Evolutionary conservation across 2,888 invertebrate species (phyloP).

Genomic region (Cephus rjabovi): DNA sequence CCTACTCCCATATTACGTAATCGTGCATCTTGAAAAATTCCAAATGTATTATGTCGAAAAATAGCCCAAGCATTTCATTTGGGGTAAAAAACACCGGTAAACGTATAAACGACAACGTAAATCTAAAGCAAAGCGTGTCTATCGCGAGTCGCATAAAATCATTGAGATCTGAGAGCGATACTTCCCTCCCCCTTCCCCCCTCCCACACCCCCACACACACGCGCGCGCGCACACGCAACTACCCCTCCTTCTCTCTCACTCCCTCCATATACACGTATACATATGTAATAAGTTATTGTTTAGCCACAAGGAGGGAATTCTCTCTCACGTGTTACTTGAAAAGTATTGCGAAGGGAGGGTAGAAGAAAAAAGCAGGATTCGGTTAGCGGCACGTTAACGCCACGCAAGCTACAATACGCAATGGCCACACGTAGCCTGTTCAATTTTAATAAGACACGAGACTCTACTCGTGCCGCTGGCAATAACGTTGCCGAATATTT

Average conservation of each 20-base stretch:
- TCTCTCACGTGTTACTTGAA: neutral
- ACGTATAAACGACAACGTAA: neutral
- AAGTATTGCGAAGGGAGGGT: neutral
- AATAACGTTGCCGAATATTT: slow-evolving; percentile 45
- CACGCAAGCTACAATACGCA: neutral
- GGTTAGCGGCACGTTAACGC: neutral
- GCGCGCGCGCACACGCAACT: neutral
- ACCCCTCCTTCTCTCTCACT: neutral
- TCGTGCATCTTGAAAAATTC: neutral
- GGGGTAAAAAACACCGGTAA: neutral
- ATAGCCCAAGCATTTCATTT: neutral
- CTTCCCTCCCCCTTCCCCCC: neutral
- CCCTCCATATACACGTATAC: slow-evolving; percentile 16
- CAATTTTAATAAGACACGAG: slow-evolving; percentile 36
- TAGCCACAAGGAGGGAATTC: neutral
- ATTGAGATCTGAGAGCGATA: neutral
- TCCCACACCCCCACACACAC: no score
- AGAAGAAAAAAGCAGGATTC: neutral
- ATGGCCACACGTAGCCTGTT: slow-evolving; percentile 25
- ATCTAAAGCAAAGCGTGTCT: neutral
- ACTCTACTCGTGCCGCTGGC: slow-evolving; percentile 18
- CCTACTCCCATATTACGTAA: neutral
- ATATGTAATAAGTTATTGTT: slow-evolving; percentile 21
- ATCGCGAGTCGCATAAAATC: neutral
- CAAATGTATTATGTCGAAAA: neutral